A percentile compares a stretch with the other conserved stretches of the same genome.
These are phyloP conservation scores for Limonius californicus DNA, from an alignment of 1,140 invertebrate genomes.

Conservation along the genomic window DNA sequence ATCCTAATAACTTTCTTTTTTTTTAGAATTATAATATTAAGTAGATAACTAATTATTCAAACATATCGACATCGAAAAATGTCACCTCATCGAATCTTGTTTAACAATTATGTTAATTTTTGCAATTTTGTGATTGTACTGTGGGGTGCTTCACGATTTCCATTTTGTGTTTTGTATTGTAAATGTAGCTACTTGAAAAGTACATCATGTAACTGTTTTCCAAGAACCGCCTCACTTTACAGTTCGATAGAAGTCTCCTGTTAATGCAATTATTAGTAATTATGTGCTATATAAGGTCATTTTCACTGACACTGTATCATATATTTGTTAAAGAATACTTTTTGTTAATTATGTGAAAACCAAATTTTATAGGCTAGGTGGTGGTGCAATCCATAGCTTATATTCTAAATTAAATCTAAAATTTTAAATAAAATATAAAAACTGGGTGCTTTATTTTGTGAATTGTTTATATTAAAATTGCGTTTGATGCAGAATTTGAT, in stretches of 20 bases:
- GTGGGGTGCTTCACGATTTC: background rate
- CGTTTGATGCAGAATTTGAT: too few species aligned
- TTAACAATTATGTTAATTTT: too few species aligned
- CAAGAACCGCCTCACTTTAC: too few species aligned
- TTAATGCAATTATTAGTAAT: too few species aligned
- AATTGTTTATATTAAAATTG: too few species aligned
- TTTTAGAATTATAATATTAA: too few species aligned
- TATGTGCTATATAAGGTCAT: background rate
- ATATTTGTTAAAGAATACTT: background rate
- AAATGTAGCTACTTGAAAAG: slow-evolving; percentile 21
- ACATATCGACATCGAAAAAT: slow-evolving; percentile 5
- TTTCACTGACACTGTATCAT: slow-evolving; percentile 27
- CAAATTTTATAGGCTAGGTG: slow-evolving; percentile 38
- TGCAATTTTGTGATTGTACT: too few species aligned
- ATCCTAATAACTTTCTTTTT: too few species aligned
- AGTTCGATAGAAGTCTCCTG: too few species aligned
- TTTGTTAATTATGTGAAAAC: slow-evolving; percentile 2
- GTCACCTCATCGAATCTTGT: too few species aligned
- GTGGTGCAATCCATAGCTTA: slow-evolving; percentile 44
- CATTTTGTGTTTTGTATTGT: slow-evolving; percentile 30
- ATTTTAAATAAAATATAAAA: slow-evolving; percentile 18
- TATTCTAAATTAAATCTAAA: slow-evolving; percentile 27
- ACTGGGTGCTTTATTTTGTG: too few species aligned
- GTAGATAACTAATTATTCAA: slow-evolving; percentile 17
- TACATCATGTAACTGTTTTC: too few species aligned